These are phyloP conservation scores for Tenthredo livida DNA, from an alignment of 2,888 invertebrate genomes.

Conservation along the genomic window DNA sequence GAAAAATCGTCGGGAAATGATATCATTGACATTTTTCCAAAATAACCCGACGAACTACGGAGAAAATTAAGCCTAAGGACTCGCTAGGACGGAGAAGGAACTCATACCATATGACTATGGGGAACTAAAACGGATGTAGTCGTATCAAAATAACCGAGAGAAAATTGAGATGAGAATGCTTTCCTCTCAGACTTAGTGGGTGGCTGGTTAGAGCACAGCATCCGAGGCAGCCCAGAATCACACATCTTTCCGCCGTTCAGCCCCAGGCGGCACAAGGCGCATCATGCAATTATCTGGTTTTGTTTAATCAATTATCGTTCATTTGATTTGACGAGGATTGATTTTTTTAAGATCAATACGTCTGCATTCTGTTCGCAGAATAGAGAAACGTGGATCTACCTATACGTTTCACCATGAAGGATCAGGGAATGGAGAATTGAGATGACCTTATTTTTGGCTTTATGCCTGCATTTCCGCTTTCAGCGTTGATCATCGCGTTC, in stretches of 20 bases:
- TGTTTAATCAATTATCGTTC: not conserved
- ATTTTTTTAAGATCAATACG: not conserved
- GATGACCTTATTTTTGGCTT: too few relatives aligned
- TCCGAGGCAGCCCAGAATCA: not conserved
- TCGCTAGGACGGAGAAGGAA: not conserved
- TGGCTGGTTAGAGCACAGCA: not conserved
- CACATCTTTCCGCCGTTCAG: not conserved
- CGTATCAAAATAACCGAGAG: constrained; percentile 27
- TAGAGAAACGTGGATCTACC: too few relatives aligned
- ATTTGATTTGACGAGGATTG: not conserved
- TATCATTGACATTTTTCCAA: not conserved
- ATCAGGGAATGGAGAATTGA: too few relatives aligned
- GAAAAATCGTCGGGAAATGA: not conserved
- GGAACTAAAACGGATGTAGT: constrained; percentile 17
- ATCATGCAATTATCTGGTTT: not conserved
- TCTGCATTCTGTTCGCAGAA: not conserved
- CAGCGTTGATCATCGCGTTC: too few relatives aligned
- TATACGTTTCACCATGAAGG: too few relatives aligned
- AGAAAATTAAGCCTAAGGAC: not conserved
- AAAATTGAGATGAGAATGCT: constrained; percentile 26
- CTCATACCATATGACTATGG: not conserved
- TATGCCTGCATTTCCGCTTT: too few relatives aligned
- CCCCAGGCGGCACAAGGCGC: not conserved
- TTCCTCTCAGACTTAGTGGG: not conserved
- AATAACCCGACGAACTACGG: not conserved